phyloP scores from a whole-genome alignment of 2,113 vertebrate species.

The Cyanoramphus novaezelandiae region DNA sequence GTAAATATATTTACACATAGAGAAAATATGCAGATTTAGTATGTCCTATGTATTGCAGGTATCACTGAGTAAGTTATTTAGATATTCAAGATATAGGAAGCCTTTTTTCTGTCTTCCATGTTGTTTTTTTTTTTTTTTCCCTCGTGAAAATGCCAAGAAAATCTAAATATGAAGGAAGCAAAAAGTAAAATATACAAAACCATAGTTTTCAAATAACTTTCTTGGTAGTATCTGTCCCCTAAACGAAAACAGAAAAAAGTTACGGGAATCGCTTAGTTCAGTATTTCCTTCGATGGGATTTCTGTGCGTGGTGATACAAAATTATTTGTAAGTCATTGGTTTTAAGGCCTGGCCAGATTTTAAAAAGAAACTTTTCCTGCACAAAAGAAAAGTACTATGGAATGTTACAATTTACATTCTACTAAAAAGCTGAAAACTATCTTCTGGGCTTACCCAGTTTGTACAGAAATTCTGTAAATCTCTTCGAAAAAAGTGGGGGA shows the following conservation, averaged over 20 bases:
- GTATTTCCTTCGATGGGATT: neutral
- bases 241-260: neutral
- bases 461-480: neutral
- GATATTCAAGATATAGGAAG: neutral
- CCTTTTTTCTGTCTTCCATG: rapidly evolving
- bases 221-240: neutral
- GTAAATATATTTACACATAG: neutral
- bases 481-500: rapidly evolving
- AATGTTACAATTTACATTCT: neutral
- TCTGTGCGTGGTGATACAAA: neutral
- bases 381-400: neutral
- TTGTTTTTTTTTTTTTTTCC: neutral
- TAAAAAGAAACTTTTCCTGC: neutral
- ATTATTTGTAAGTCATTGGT: neutral
- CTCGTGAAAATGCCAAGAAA: neutral
- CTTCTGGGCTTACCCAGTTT: neutral
- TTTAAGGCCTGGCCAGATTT: neutral
- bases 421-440: neutral
- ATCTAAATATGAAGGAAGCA: neutral
- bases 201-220: neutral
- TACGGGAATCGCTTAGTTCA: neutral
- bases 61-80: neutral
- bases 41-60: neutral
- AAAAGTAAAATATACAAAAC: neutral
- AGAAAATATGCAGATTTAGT: neutral